Base-by-base conservation (phyloP, 2,888 invertebrate genomes). In the Operophtera brumata region DNA sequence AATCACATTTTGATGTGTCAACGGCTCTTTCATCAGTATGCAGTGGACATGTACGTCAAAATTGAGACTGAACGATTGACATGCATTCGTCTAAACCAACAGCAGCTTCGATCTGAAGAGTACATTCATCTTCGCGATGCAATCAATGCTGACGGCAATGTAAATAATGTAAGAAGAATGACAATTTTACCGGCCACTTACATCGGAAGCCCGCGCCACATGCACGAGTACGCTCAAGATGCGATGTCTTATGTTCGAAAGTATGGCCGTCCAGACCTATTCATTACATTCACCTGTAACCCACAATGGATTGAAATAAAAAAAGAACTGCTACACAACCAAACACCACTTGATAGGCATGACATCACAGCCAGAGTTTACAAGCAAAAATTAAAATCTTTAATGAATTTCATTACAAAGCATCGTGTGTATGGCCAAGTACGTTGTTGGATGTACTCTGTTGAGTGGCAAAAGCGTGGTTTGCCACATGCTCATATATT, bases 81-180 rank as follows among this genome's bases (percentile, higher is more conserved):
- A 5, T 66, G 41, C 43, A 64, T 62, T 8, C 34, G 57, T 3
- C 40, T 45, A 8, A 62, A 64, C 26, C 64, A 62, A 35, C 8
- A 13, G 1, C 34, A 58, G 37, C 44, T 66, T 0, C 56, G 59
- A 10, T 40, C 62, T 12, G 66, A 66, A 25, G 54, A 60, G 0
- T 66, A 64, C 30, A 57, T 67, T 13, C 59, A 65, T 44, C 43
- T 69, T 13, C 49, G 53, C 30, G 69, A 70, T 55, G 65, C 67
- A 2, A 43, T 67, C 7, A 26, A 37, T 28, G 49, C 43, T 36
- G 58, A 59, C 26, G 58, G 59, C 12, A 36, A 59, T 47, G 54
- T 50, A 30, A 50, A 49, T n/a, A n/a, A n/a, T n/a, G n/a, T n/a
- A n/a, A n/a, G n/a, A n/a, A n/a, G n/a, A n/a, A n/a, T n/a, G n/a